Conservation (phyloP, 2,888 invertebrate species). For the Epinotia brunnichana region DNA sequence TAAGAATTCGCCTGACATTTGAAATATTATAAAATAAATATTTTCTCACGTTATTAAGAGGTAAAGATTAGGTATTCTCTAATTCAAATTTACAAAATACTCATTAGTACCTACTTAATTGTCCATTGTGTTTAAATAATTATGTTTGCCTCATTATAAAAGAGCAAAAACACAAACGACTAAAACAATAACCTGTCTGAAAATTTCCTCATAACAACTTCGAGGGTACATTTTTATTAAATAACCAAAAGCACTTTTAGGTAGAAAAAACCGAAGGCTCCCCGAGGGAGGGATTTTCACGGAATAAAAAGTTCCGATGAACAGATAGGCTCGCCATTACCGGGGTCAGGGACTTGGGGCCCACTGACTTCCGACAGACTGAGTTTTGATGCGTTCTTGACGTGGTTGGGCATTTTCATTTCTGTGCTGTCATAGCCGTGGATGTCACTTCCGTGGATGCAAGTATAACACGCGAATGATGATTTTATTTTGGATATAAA, state of each 20-base stretch:
- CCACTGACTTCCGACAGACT: not conserved
- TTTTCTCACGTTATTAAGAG: not conserved
- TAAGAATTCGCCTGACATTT: no score
- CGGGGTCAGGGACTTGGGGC: constrained; percentile 14
- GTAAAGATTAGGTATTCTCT: not conserved
- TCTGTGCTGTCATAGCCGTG: no score
- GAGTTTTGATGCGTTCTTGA: not conserved
- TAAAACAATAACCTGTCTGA: constrained; percentile 16
- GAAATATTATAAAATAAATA: no score
- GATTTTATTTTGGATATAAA: no score
- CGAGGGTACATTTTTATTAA: constrained; percentile 42
- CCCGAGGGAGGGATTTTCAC: constrained; percentile 36
- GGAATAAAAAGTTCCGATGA: constrained; percentile 34
- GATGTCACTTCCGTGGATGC: no score
- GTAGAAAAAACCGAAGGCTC: constrained; percentile 27
- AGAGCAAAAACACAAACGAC: constrained; percentile 4
- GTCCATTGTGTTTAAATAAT: constrained; percentile 4
- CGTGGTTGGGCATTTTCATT: not conserved
- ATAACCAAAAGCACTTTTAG: constrained; percentile 38
- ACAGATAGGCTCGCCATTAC: constrained; percentile 25
- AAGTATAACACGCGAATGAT: no score
- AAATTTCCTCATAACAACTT: constrained; percentile 32
- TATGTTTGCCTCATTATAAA: not conserved
- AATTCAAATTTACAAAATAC: not conserved
- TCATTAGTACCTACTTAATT: not conserved